Conservation (phyloP, 2,888 invertebrate genomes). For the Latheticus oryzae region DNA sequence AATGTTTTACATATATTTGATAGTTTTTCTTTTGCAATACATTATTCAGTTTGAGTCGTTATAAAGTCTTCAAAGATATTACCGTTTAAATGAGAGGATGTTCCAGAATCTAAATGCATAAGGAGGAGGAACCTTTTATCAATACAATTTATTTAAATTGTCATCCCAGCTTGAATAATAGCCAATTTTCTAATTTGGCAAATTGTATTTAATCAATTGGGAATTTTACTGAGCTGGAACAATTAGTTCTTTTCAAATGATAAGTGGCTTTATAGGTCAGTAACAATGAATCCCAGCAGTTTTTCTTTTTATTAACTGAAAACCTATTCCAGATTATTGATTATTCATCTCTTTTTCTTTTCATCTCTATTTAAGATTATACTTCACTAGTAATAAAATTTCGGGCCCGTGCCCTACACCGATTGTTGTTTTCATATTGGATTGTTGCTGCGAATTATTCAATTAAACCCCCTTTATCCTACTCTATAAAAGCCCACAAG, state of each 20-base stretch:
- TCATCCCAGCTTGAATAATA: conserved; percentile 38
- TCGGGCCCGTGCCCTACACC: conserved; percentile 2
- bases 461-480: conserved; percentile 21
- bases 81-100: conserved; percentile 21
- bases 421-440: conserved; percentile 10
- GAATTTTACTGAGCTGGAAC: conserved; percentile 35
- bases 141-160: conserved; percentile 47
- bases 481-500: conserved; percentile 29
- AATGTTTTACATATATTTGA: too few relatives aligned
- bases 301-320: not conserved
- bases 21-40: too few relatives aligned
- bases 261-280: conserved; percentile 26
- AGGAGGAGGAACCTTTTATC: conserved; percentile 42
- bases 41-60: too few relatives aligned
- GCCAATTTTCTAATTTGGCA: conserved; percentile 46
- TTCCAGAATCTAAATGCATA: conserved; percentile 42
- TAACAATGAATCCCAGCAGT: conserved; percentile 9
- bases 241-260: conserved; percentile 24
- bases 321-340: conserved; percentile 10
- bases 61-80: too few relatives aligned
- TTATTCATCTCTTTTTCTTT: not conserved
- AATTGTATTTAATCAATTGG: conserved; percentile 44
- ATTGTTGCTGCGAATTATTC: conserved; percentile 29
- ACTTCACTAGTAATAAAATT: conserved; percentile 2
- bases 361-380: too few relatives aligned